Percentiles rank a stretch among this genome's conserved stretches.
Conservation (phyloP, 2,888 invertebrate species). For the Rotaria sp. region DNA sequence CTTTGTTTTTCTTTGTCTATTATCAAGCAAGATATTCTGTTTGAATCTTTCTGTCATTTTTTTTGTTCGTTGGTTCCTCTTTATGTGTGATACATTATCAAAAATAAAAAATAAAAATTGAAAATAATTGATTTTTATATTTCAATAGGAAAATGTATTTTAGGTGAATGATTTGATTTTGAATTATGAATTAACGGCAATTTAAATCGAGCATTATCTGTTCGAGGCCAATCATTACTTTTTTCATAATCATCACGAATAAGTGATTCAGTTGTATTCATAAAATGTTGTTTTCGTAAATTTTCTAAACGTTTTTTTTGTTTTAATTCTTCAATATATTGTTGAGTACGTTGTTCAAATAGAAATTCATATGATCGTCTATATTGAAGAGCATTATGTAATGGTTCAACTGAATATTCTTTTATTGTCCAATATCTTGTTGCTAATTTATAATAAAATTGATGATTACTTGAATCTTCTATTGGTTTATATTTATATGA, state of each 20-base stretch:
- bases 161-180: not conserved
- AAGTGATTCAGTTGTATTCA: not conserved
- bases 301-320: not conserved
- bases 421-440: not conserved
- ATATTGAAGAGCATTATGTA: not conserved
- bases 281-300: not conserved
- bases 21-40: not conserved
- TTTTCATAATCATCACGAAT: not conserved
- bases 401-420: not conserved
- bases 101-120: not conserved
- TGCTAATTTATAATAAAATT: not conserved
- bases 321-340: not conserved
- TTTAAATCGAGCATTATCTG: not conserved
- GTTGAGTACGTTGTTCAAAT: not conserved
- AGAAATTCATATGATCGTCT: not conserved
- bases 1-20: not conserved
- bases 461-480: not conserved
- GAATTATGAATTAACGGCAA: not conserved
- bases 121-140: not conserved
- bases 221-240: not conserved
- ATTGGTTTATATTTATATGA: not conserved
- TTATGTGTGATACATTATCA: not conserved
- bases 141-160: not conserved
- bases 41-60: not conserved
- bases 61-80: not conserved